A percentile compares a stretch with the other conserved stretches of the same genome.
These are phyloP conservation scores for Athalia circularis DNA, from an alignment of 2,888 invertebrate genomes.

Conservation along the genomic window DNA sequence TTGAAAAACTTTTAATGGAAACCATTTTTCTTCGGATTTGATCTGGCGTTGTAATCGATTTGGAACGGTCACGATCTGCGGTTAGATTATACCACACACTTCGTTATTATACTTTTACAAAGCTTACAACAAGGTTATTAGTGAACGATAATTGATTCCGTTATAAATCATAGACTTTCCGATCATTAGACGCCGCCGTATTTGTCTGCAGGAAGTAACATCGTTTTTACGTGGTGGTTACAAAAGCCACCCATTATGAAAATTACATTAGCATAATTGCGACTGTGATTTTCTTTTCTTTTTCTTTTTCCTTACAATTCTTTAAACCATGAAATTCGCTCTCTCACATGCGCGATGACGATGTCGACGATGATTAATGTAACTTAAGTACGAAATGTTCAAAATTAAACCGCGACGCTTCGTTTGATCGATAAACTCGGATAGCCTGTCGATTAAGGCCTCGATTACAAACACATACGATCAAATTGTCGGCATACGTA, in stretches of 20 bases:
- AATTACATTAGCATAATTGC: constrained; percentile 7
- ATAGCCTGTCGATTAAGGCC: background rate
- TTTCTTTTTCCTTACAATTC: background rate
- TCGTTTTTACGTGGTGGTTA: constrained; percentile 1
- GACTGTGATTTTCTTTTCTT: background rate
- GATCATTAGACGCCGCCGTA: constrained; percentile 36
- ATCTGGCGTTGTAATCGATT: constrained; percentile 33
- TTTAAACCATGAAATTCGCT: background rate
- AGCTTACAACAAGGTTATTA: constrained; percentile 7
- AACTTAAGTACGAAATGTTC: background rate
- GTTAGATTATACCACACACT: background rate
- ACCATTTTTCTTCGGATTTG: constrained; percentile 33
- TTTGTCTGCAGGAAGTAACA: background rate
- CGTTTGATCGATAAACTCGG: background rate
- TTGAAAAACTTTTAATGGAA: constrained; percentile 20
- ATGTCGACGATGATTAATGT: background rate
- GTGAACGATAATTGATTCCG: constrained; percentile 8
- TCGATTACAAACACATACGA: background rate
- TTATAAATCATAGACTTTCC: constrained; percentile 28
- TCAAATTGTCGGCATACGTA: background rate
- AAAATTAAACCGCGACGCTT: background rate
- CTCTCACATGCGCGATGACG: no score
- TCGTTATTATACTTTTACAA: background rate
- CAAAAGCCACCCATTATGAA: constrained; percentile 13
- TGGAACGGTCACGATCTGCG: constrained; percentile 10